These are phyloP conservation scores for Cybosia mesomella DNA, from an alignment of 2,888 invertebrate species.

Conservation along the genomic window DNA sequence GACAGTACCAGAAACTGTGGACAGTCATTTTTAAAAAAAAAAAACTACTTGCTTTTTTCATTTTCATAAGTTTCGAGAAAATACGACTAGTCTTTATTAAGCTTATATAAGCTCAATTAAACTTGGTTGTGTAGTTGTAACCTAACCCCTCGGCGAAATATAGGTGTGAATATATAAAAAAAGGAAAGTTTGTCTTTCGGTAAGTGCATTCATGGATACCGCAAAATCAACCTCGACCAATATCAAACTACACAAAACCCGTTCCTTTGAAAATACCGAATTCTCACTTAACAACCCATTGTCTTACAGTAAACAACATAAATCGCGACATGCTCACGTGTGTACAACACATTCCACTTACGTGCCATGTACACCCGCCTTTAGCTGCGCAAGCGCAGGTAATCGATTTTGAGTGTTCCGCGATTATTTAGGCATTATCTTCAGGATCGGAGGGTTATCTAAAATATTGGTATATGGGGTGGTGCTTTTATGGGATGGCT, in stretches of 20 bases:
- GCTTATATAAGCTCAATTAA: too few relatives aligned
- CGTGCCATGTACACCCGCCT: conserved; percentile 41
- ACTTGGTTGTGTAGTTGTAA: not conserved
- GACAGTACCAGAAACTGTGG: too few relatives aligned
- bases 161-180: not conserved
- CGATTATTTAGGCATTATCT: conserved; percentile 50
- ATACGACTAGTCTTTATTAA: too few relatives aligned
- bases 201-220: conserved; percentile 8
- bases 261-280: conserved; percentile 31
- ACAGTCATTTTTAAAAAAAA: too few relatives aligned
- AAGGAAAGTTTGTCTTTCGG: not conserved
- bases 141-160: not conserved
- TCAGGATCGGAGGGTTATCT: conserved; percentile 26
- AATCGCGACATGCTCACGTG: conserved; percentile 57
- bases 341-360: conserved; percentile 67
- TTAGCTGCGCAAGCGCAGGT: conserved; percentile 57
- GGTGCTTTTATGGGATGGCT: conserved; percentile 18
- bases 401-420: conserved; percentile 65
- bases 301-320: conserved; percentile 58
- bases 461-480: conserved; percentile 11
- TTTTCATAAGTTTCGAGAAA: too few relatives aligned
- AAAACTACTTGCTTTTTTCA: too few relatives aligned
- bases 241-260: conserved; percentile 16
- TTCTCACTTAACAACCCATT: conserved; percentile 40
- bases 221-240: conserved; percentile 31